phyloP scores from a whole-genome alignment of 2,797 vertebrate species.

The Pseudocheirus occidentalis region DNA sequence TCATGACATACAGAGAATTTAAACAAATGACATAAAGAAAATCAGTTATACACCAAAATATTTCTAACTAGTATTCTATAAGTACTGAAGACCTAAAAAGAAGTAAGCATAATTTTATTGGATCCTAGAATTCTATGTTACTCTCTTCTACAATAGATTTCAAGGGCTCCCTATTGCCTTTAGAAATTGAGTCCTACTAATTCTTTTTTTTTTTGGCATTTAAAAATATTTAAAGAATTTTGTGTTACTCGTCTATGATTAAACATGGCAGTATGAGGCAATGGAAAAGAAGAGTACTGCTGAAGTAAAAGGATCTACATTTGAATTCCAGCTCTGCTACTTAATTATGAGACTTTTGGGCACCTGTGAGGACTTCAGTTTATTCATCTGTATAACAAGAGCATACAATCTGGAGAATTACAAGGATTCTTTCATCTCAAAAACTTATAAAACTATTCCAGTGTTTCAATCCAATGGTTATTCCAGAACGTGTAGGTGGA shows the following conservation, averaged over 20 bases:
- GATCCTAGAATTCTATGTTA: not conserved
- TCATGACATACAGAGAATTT: not conserved
- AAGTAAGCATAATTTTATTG: not conserved
- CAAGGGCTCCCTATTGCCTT: not conserved
- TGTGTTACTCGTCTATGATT: not conserved
- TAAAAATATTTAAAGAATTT: not conserved
- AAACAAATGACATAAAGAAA: not conserved
- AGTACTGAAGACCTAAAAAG: not conserved
- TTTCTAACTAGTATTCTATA: not conserved
- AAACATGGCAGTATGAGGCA: not conserved
- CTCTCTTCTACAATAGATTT: not conserved
- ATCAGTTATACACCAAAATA: not conserved
- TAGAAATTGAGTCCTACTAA: not conserved
- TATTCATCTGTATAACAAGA: not conserved
- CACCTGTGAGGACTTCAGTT: not conserved
- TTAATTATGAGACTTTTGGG: not conserved
- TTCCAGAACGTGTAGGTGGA: not conserved
- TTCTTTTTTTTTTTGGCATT: not conserved
- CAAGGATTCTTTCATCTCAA: not conserved
- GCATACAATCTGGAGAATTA: not conserved
- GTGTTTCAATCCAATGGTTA: not conserved
- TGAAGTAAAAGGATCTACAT: not conserved
- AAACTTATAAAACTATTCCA: not conserved
- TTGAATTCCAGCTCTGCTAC: not conserved
- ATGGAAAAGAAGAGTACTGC: not conserved